Evolutionary conservation across 2,113 vertebrate genomes (phyloP).

Genomic region (Onychostruthus taczanowskii): DNA sequence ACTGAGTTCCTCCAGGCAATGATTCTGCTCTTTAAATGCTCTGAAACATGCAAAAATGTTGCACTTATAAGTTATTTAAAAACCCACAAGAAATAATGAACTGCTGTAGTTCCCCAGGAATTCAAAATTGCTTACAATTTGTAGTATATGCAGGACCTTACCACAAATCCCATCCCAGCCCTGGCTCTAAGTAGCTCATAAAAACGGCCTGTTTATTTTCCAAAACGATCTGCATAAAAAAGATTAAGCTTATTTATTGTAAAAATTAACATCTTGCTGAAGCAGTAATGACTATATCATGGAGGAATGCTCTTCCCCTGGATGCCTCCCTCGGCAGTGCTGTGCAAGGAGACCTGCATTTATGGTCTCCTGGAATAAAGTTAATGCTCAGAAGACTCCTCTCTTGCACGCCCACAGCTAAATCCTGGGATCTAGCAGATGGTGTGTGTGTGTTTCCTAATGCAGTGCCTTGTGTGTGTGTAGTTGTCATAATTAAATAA

Average conservation of each 20-base stretch:
- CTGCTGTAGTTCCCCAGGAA: slow-evolving; percentile 6
- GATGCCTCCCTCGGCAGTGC: slow-evolving; percentile 27
- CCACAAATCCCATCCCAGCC: slow-evolving; percentile 1
- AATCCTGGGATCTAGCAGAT: slow-evolving; percentile 70
- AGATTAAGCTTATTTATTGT: slow-evolving; percentile 68
- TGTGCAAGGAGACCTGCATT: slow-evolving; percentile 19
- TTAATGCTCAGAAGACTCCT: slow-evolving; percentile 54
- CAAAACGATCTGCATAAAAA: slow-evolving; percentile 40
- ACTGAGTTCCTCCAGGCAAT: neutral
- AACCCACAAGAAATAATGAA: neutral
- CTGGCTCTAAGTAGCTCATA: slow-evolving; percentile 53
- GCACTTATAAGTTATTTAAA: slow-evolving; percentile 35
- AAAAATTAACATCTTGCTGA: slow-evolving; percentile 59
- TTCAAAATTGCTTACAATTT: slow-evolving; percentile 15
- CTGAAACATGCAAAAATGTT: neutral
- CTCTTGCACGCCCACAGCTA: slow-evolving; percentile 56
- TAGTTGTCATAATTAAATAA: slow-evolving; percentile 73
- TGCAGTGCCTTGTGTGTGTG: slow-evolving; percentile 59
- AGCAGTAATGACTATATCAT: slow-evolving; percentile 11
- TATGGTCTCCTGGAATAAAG: slow-evolving; percentile 42
- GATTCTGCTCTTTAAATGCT: slow-evolving; percentile 9
- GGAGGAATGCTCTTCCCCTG: slow-evolving; percentile 6
- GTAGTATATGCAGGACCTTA: neutral
- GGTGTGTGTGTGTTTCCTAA: slow-evolving; percentile 66
- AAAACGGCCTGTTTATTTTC: slow-evolving; percentile 66